These are phyloP conservation scores for Caenorhabditis inopinata DNA, from an alignment of 1,140 invertebrate species.

Conservation along the genomic window DNA sequence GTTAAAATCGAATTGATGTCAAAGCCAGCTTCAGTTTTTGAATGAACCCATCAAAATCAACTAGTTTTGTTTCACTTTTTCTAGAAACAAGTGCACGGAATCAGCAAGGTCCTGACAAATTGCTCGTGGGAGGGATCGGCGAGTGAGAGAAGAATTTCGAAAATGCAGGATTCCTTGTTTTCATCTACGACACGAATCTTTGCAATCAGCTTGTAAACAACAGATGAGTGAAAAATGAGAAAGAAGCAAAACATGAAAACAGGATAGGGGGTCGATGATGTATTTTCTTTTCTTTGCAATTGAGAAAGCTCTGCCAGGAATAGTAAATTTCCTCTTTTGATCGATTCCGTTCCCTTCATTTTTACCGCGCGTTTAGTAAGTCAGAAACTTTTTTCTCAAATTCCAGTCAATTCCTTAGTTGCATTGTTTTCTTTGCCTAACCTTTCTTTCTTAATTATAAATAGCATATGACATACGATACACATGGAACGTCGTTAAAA, in stretches of 20 bases:
- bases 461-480: too few species aligned
- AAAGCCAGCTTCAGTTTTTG: too few species aligned
- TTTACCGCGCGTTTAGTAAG: too few species aligned
- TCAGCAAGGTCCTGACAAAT: too few species aligned
- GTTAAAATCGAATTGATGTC: too few species aligned
- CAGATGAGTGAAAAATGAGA: slow-evolving; percentile 32
- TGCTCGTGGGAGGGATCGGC: too few species aligned
- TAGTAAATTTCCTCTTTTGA: not conserved
- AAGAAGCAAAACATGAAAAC: not conserved
- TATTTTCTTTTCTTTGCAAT: not conserved
- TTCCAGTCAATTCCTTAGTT: not conserved
- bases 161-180: not conserved
- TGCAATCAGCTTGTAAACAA: slow-evolving; percentile 31
- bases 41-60: too few species aligned
- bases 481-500: too few species aligned
- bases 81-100: too few species aligned
- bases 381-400: not conserved
- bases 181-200: not conserved
- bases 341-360: not conserved
- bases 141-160: not conserved
- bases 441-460: too few species aligned
- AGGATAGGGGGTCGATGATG: slow-evolving; percentile 30
- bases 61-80: too few species aligned
- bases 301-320: not conserved
- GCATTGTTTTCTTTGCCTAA: too few species aligned